A percentile compares a stretch with the other conserved stretches of the same genome.
Evolutionary conservation across 2,888 invertebrate genomes (phyloP).

Genomic region (Oscheius sp.): DNA sequence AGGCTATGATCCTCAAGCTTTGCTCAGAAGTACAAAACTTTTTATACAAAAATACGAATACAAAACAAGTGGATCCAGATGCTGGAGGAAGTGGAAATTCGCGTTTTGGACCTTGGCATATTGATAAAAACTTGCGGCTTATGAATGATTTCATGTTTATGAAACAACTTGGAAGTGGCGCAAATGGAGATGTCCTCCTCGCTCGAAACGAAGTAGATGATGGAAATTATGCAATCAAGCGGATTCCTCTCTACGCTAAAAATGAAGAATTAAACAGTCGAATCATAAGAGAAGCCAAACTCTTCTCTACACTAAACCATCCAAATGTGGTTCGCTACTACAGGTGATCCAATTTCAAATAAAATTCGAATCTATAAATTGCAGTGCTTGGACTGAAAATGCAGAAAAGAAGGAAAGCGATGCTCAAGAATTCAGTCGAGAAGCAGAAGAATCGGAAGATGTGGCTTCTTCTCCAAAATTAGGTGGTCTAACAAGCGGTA

Average conservation of each 20-base stretch:
- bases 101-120: slow-evolving; percentile 5
- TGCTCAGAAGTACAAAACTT: slow-evolving; percentile 33
- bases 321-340: background rate
- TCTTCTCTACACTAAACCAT: slow-evolving; percentile 79
- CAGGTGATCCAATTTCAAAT: background rate
- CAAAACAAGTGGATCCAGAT: slow-evolving; percentile 17
- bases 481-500: no score
- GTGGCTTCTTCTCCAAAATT: no score
- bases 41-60: slow-evolving; percentile 40
- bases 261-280: slow-evolving; percentile 83
- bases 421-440: no score
- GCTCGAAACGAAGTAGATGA: slow-evolving; percentile 90
- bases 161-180: slow-evolving; percentile 81
- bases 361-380: no score
- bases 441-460: no score
- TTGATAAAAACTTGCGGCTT: slow-evolving; percentile 28
- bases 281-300: slow-evolving; percentile 91
- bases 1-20: slow-evolving; percentile 39
- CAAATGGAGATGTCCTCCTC: slow-evolving; percentile 91
- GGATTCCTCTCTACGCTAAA: slow-evolving; percentile 37
- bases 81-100: slow-evolving; percentile 21
- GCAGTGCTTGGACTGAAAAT: no score
- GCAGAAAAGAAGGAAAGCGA: no score
- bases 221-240: slow-evolving; percentile 90
- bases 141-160: slow-evolving; percentile 53